Percentiles rank a stretch among this genome's conserved stretches.
phyloP scores from a whole-genome alignment of 1,140 invertebrate genomes.

The Littorina saxatilis region DNA sequence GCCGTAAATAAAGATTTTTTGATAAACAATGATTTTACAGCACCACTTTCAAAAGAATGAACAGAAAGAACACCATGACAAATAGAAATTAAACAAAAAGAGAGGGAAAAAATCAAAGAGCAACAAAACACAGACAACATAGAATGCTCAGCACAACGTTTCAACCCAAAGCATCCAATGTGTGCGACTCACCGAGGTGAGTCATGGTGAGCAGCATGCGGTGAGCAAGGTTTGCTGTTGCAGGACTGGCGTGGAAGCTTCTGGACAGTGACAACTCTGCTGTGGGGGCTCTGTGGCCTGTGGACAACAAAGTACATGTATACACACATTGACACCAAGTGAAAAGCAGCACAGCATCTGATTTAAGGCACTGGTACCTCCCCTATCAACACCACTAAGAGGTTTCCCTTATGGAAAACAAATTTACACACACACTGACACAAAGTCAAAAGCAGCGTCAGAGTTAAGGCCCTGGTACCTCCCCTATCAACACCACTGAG shows the following conservation, averaged over 20 bases:
- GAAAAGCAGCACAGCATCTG: neutral
- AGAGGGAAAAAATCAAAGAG: neutral
- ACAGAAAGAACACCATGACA: too few relatives aligned
- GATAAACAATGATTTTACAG: too few relatives aligned
- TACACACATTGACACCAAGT: neutral
- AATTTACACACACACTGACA: too few relatives aligned
- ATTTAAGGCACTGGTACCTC: too few relatives aligned
- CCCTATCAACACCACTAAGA: too few relatives aligned
- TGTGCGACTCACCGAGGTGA: constrained; percentile 66
- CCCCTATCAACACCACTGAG: too few relatives aligned
- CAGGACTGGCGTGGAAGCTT: constrained; percentile 59
- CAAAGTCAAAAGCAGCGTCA: too few relatives aligned
- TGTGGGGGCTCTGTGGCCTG: constrained; percentile 68
- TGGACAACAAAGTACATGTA: neutral
- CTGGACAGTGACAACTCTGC: constrained; percentile 64
- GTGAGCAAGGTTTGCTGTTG: constrained; percentile 54
- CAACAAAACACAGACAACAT: neutral
- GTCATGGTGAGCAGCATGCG: constrained; percentile 74
- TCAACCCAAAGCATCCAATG: too few relatives aligned
- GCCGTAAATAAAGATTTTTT: too few relatives aligned
- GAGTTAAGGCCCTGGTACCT: too few relatives aligned
- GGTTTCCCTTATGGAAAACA: too few relatives aligned
- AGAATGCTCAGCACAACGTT: neutral
- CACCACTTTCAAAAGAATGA: too few relatives aligned
- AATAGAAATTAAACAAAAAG: constrained; percentile 9